Base-by-base conservation (phyloP, 2,888 invertebrate genomes). In the Ellobium chinense region DNA sequence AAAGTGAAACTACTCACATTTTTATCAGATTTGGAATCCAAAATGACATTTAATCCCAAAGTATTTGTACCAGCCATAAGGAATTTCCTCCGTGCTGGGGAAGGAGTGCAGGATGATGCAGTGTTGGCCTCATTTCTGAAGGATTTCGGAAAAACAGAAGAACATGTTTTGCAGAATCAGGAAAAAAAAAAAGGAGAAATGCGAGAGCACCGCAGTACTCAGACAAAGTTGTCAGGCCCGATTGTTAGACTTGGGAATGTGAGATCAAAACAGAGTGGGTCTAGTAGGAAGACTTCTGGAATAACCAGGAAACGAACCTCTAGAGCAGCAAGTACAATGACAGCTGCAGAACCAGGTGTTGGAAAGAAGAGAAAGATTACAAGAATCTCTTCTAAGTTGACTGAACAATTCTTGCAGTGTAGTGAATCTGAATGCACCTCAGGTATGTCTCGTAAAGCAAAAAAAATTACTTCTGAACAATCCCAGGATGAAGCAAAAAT, bases 21-120 rank as follows among this genome's bases (percentile, higher is more conserved):
- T 39, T 27, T 69, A 18, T 46, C 62, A 54, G 63, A 54, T 9
- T 56, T 78, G n/a, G 63, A 78, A 54, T 27, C 34, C 21, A 78
- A 78, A 31, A 31, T 78, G 70, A 46, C 24, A 18, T 70, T 63
- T 7, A 68, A 63, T 37, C 70, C 70, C 5, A 78, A 78, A 31
- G 12, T 78, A 27, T 78, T 78, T 78, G 78, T 78, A 12, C 78
- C 78, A 36, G 78, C 46, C 0, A 37, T 78, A 18, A 34, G 70
- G 21, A 37, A 68, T 7, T 78, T 78, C 27, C 24, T 78, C 21
- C 39, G 39, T 9, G 70, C 78, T 29, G 34, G 68, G n/a, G 62
- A 78, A 14, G 14, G 4, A 3, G 63, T 36, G 34, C 24, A 70
- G 34, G 63, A 72, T 63, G 78, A 78, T 12, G 0, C 2, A 0